Evolutionary conservation across 2,797 vertebrate genomes (phyloP).

Genomic region (Enteromius thamalakanensis): DNA sequence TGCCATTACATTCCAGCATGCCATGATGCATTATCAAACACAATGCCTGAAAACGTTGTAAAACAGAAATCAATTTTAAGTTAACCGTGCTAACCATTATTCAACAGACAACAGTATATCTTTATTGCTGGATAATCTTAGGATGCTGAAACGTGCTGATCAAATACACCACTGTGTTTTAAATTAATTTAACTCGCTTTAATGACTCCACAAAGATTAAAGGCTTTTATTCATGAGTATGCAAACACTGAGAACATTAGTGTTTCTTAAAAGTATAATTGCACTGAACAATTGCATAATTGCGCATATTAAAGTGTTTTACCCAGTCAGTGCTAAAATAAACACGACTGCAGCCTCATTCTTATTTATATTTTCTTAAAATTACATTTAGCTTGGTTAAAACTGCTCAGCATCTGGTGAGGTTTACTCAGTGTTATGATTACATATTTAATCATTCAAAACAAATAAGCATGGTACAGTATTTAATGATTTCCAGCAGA

Average conservation of each 20-base stretch:
- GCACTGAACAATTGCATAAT: neutral
- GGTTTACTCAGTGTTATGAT: neutral
- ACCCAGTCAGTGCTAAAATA: neutral
- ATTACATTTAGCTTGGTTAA: neutral
- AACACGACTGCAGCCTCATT: neutral
- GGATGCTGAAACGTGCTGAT: neutral
- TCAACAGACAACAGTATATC: neutral
- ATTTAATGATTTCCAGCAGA: neutral
- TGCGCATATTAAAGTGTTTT: conserved; percentile 10
- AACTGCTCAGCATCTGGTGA: neutral
- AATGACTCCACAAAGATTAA: conserved; percentile 2
- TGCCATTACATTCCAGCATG: conserved; percentile 64
- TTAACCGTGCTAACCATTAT: conserved; percentile 12
- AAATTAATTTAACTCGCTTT: neutral
- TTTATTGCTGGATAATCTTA: neutral
- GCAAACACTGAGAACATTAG: neutral
- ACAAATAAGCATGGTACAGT: neutral
- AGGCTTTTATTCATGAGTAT: neutral
- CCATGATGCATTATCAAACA: conserved; percentile 59
- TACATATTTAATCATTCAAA: neutral
- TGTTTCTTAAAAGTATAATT: neutral
- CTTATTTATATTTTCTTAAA: neutral
- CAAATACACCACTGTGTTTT: neutral
- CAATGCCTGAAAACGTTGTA: conserved; percentile 62
- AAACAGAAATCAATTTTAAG: conserved; percentile 57